Conservation (phyloP, 1,140 invertebrate genomes). For the Aphaenogaster rudis region DNA sequence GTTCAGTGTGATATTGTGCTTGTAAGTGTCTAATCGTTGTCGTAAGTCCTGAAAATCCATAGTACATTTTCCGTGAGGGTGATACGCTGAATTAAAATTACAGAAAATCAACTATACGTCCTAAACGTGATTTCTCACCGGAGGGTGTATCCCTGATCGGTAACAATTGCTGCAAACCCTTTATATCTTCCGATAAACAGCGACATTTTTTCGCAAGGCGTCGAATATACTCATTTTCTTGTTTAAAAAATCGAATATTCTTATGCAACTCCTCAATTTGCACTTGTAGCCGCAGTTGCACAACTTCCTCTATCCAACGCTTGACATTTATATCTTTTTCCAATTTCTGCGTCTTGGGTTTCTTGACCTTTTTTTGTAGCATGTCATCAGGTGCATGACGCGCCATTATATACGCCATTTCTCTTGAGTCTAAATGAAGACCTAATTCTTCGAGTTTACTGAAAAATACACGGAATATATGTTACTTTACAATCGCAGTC, state of each 20-base stretch:
- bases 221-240: conserved; percentile 62
- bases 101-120: neutral
- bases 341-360: neutral
- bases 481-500: neutral
- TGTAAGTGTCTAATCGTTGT: conserved; percentile 63
- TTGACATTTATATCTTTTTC: conserved; percentile 3
- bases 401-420: neutral
- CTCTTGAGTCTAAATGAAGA: neutral
- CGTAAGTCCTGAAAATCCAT: conserved; percentile 48
- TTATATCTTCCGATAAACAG: conserved; percentile 9
- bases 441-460: conserved; percentile 24
- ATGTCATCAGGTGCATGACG: neutral
- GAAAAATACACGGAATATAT: neutral
- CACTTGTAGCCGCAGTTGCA: conserved; percentile 23
- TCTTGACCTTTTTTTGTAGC: neutral
- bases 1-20: conserved; percentile 63
- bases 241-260: conserved; percentile 46
- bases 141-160: conserved; percentile 45
- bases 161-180: neutral
- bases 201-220: conserved; percentile 29
- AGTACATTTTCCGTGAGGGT: neutral
- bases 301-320: neutral
- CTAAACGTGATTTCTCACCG: conserved; percentile 33
- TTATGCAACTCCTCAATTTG: conserved; percentile 55
- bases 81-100: neutral